These are phyloP conservation scores for Platyscapa corneri DNA, from an alignment of 1,140 invertebrate species.

Conservation along the genomic window DNA sequence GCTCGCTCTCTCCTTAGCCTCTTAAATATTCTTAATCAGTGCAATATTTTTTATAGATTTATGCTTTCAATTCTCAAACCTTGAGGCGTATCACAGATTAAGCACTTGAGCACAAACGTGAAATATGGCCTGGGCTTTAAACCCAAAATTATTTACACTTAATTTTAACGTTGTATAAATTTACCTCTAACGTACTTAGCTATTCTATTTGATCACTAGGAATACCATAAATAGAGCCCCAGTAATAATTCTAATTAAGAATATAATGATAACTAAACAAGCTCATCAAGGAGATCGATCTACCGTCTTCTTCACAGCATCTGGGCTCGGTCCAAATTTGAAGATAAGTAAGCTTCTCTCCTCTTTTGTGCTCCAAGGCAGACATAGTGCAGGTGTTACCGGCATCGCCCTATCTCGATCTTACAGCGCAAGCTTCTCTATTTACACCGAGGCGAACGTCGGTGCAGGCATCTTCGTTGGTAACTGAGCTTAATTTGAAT, in stretches of 20 bases:
- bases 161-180: not conserved
- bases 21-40: not conserved
- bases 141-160: not conserved
- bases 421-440: not conserved
- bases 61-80: too few species aligned
- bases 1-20: too few species aligned
- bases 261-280: not conserved
- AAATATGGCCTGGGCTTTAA: too few species aligned
- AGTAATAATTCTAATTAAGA: not conserved
- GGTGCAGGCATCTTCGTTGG: not conserved
- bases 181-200: not conserved
- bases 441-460: not conserved
- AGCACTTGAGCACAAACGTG: too few species aligned
- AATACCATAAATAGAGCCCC: not conserved
- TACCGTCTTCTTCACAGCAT: not conserved
- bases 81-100: too few species aligned
- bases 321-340: not conserved
- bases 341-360: not conserved
- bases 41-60: too few species aligned
- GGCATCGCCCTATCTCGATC: not conserved
- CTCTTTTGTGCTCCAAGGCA: not conserved
- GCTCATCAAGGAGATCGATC: not conserved
- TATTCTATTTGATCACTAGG: not conserved
- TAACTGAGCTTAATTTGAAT: constrained; percentile 23
- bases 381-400: not conserved